Conservation (phyloP, 2,797 vertebrate genomes). For the Falco concolor region DNA sequence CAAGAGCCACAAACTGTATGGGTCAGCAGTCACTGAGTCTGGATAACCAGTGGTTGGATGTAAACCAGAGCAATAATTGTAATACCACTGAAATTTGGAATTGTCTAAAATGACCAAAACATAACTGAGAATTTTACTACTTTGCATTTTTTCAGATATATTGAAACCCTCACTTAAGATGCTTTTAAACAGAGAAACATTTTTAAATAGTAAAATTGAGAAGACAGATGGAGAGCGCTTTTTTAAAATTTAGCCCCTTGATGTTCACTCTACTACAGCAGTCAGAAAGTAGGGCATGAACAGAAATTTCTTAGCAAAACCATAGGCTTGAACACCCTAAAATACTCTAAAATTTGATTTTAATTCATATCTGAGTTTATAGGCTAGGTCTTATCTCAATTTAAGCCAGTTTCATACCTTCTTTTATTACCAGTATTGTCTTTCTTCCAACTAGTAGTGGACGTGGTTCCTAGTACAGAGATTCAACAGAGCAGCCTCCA, state of each 20-base stretch:
- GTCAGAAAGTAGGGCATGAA: background rate
- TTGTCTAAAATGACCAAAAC: background rate
- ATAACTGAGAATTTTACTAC: background rate
- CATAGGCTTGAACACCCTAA: background rate
- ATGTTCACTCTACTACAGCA: background rate
- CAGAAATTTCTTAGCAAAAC: background rate
- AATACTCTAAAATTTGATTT: background rate
- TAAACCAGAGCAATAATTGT: background rate
- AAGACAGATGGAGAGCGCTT: background rate
- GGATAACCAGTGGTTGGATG: background rate
- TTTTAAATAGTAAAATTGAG: background rate
- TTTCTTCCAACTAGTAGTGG: background rate
- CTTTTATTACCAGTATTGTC: background rate
- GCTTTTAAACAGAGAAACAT: background rate
- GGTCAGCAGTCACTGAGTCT: background rate
- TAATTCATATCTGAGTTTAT: background rate
- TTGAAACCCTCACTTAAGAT: background rate
- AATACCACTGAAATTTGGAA: background rate
- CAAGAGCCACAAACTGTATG: background rate
- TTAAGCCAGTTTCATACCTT: background rate
- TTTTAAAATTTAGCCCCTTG: background rate
- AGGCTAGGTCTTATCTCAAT: background rate
- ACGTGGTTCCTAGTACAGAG: background rate
- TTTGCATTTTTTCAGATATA: background rate
- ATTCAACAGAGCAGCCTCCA: background rate